phyloP scores from a whole-genome alignment of 2,888 invertebrate species.

The Hetaerina titia region DNA sequence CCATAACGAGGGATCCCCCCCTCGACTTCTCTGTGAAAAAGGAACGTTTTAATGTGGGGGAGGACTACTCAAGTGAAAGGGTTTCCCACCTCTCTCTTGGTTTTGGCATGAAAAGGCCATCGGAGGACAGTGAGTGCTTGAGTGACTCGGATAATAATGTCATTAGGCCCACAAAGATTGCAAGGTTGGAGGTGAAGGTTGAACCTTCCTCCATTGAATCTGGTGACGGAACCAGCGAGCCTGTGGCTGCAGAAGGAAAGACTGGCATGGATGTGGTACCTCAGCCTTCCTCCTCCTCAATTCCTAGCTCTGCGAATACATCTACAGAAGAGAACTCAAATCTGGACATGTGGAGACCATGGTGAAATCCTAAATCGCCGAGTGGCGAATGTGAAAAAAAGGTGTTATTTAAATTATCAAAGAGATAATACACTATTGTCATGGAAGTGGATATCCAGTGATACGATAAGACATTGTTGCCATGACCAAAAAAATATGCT shows the following conservation, averaged over 20 bases:
- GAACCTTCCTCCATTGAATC: neutral
- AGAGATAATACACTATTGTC: neutral
- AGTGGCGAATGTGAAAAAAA: neutral
- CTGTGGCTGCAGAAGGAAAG: neutral
- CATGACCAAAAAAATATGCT: neutral
- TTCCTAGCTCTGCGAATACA: neutral
- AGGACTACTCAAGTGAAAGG: neutral
- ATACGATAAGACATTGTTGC: neutral
- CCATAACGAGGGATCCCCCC: neutral
- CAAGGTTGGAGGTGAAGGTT: slow-evolving; percentile 30
- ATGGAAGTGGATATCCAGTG: neutral
- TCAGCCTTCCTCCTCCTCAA: slow-evolving; percentile 7
- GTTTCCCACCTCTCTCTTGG: neutral
- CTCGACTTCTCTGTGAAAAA: slow-evolving; percentile 54
- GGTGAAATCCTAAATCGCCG: neutral
- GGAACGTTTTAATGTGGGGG: neutral
- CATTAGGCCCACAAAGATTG: neutral
- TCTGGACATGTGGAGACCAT: slow-evolving; percentile 60
- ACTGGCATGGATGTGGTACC: neutral
- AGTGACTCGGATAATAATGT: neutral
- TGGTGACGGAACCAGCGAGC: neutral
- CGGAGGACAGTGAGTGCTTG: neutral
- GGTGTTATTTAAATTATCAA: neutral
- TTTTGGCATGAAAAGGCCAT: neutral
- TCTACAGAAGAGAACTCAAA: neutral